Conservation (phyloP, 53 echinoderm and acorn worm species). For the Holothuria leucospilota region DNA sequence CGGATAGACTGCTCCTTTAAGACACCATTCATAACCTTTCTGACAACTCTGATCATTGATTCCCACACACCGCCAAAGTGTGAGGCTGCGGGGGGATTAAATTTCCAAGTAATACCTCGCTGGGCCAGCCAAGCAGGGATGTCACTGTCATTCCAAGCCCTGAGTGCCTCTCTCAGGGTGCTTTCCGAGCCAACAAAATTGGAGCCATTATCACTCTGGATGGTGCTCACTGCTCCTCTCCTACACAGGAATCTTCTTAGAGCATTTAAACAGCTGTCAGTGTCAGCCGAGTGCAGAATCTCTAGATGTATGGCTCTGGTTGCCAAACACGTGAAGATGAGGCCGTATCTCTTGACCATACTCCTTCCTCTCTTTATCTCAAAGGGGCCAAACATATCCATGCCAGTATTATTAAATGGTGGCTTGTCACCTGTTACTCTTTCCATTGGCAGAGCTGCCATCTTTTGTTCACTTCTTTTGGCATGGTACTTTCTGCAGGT, state of each 20-base stretch:
- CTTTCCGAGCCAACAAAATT: slow-evolving; percentile 66
- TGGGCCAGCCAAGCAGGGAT: slow-evolving; percentile 41
- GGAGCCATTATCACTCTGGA: slow-evolving; percentile 61
- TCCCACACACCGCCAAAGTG: slow-evolving; percentile 58
- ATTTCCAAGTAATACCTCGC: slow-evolving; percentile 51
- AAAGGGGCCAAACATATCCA: slow-evolving; percentile 56
- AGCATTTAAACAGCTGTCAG: slow-evolving; percentile 56
- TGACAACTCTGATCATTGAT: too few relatives aligned
- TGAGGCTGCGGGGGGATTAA: slow-evolving; percentile 51
- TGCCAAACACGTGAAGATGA: slow-evolving; percentile 44
- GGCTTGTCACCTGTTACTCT: slow-evolving; percentile 31
- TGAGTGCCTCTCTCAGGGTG: slow-evolving; percentile 40
- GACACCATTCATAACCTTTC: slow-evolving; percentile 52
- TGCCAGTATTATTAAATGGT: slow-evolving; percentile 44
- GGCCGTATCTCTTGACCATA: slow-evolving; percentile 30
- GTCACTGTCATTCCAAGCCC: slow-evolving; percentile 40
- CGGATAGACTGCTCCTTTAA: slow-evolving; percentile 18
- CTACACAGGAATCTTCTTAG: slow-evolving; percentile 51
- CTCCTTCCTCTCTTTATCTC: too few relatives aligned
- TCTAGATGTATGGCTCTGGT: slow-evolving; percentile 42
- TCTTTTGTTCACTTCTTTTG: slow-evolving; percentile 37
- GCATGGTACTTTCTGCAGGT: slow-evolving; percentile 13
- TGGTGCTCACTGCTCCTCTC: slow-evolving; percentile 28
- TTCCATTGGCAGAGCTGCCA: slow-evolving; percentile 34
- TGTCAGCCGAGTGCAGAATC: slow-evolving; percentile 35